These are phyloP conservation scores for Cephalopholis sonnerati DNA, from an alignment of 2,113 vertebrate genomes.

Conservation along the genomic window DNA sequence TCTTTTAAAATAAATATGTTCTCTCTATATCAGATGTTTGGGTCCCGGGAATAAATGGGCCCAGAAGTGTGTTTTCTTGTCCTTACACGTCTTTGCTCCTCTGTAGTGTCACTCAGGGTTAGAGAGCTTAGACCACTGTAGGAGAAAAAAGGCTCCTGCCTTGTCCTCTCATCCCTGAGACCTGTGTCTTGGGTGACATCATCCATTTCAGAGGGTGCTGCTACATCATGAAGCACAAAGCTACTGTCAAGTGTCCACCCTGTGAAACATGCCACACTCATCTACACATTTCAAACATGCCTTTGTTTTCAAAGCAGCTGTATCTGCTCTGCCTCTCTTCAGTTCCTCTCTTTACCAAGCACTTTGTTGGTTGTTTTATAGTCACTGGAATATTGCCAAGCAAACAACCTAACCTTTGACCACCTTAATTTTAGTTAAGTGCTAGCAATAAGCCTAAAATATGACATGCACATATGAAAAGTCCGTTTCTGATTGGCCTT, in stretches of 20 bases:
- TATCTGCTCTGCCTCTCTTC: neutral
- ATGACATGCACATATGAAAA: neutral
- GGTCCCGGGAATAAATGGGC: neutral
- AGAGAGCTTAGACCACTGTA: conserved; percentile 28
- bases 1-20: neutral
- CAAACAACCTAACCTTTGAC: neutral
- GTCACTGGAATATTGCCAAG: neutral
- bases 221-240: conserved; percentile 51
- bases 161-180: conserved; percentile 29
- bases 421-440: neutral
- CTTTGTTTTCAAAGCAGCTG: neutral
- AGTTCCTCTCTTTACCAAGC: neutral
- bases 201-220: conserved; percentile 42
- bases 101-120: conserved; percentile 57
- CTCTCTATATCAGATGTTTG: neutral
- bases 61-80: conserved; percentile 40
- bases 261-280: conserved; percentile 8
- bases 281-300: neutral
- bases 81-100: conserved; percentile 31
- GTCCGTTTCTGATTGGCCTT: neutral
- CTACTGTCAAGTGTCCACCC: conserved; percentile 1
- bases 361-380: too few relatives aligned
- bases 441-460: neutral
- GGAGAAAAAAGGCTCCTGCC: conserved; percentile 13
- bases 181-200: conserved; percentile 46